phyloP scores from a whole-genome alignment of 2,113 vertebrate genomes.

The rabbit (Oryctolagus cuniculus) region DNA sequence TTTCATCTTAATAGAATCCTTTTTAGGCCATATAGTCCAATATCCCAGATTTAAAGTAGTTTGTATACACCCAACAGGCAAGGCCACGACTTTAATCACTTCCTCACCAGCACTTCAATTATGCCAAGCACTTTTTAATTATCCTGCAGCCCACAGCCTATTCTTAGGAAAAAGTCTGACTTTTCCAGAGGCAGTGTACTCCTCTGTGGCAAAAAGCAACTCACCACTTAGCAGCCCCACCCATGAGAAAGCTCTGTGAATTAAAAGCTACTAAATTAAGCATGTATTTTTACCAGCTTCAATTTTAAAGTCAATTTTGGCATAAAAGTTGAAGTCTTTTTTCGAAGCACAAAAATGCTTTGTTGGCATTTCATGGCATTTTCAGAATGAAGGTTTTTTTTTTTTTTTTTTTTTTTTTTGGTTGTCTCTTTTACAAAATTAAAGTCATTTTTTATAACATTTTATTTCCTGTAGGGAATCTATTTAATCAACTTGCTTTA shows the following conservation, averaged over 20 bases:
- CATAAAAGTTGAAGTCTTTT: constrained; percentile 80
- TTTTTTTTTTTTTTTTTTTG: not conserved
- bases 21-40: constrained; percentile 78
- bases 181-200: constrained; percentile 80
- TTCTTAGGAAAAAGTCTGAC: constrained; percentile 86
- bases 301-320: constrained; percentile 85
- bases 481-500: constrained; percentile 4
- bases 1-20: constrained; percentile 72
- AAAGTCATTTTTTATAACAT: constrained; percentile 32
- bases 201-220: constrained; percentile 84
- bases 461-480: not conserved
- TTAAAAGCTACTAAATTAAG: constrained; percentile 90
- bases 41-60: constrained; percentile 84
- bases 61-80: constrained; percentile 81
- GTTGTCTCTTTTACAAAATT: constrained; percentile 56
- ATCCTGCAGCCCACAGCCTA: constrained; percentile 87
- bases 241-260: constrained; percentile 86
- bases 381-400: constrained; percentile 70
- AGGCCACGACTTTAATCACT: constrained; percentile 82
- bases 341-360: constrained; percentile 84
- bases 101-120: constrained; percentile 81
- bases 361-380: constrained; percentile 85
- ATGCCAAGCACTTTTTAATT: constrained; percentile 86
- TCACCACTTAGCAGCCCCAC: constrained; percentile 89
- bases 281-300: constrained; percentile 90